Conservation (phyloP, 53 echinoderm and acorn worm genomes). For the Paelopatides confundens region DNA sequence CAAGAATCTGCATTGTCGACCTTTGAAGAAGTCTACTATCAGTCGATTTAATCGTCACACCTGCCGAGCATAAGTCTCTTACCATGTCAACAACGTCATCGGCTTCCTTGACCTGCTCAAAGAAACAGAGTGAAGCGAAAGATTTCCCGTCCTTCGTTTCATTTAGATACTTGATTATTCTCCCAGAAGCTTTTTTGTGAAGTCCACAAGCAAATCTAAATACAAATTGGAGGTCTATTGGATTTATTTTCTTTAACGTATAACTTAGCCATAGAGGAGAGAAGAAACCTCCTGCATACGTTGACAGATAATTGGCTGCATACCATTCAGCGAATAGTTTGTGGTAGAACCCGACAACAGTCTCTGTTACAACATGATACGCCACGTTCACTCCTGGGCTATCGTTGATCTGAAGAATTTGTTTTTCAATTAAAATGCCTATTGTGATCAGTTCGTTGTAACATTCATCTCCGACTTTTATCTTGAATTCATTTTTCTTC, state of each 20-base stretch:
- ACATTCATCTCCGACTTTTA: not conserved
- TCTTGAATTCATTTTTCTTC: not conserved
- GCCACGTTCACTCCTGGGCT: not conserved
- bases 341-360: not conserved
- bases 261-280: not conserved
- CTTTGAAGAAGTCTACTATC: not conserved
- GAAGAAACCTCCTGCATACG: not conserved
- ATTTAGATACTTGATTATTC: not conserved
- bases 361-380: not conserved
- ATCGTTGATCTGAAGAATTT: not conserved
- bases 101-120: not conserved
- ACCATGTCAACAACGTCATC: not conserved
- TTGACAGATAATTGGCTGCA: not conserved
- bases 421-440: not conserved
- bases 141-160: not conserved
- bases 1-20: not conserved
- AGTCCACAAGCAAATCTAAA: not conserved
- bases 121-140: not conserved
- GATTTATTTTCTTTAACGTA: not conserved
- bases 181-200: not conserved
- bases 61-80: not conserved
- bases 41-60: not conserved
- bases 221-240: not conserved
- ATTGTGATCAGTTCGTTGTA: not conserved
- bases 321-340: constrained; percentile 21